Evolutionary conservation across 2,113 vertebrate genomes (phyloP), one percentile per base, ranked within the genome.

Genomic region (Beaufortia kweichowensis): DNA sequence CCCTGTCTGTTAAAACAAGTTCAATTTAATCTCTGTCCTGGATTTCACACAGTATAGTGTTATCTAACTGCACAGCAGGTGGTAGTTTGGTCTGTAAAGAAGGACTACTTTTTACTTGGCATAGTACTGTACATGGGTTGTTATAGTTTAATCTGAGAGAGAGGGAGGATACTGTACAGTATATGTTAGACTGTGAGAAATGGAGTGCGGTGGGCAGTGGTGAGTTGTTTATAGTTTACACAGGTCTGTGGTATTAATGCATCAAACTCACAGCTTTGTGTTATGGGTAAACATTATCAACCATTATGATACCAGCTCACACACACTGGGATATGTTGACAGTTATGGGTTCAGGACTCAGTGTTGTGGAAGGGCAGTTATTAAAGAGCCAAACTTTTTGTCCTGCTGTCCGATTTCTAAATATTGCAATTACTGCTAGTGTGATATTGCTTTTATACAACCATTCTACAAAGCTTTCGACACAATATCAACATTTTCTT

Each of bases 161-260:
- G 9, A 23, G 61, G 11, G 21, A 24, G 56, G 10, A 43, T 64
- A 24, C n/a, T n/a, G n/a, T n/a, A n/a, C n/a, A n/a, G n/a, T n/a
- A n/a, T n/a, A n/a, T n/a, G n/a, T n/a, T n/a, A n/a, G n/a, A n/a
- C n/a, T n/a, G n/a, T n/a, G 46, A 76, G 48, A 81, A 61, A 71
- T 33, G 57, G 59, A 65, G 75, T 29, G 68, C 66, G 68, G 48
- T 41, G 65, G 65, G 75, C 50, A 77, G 59, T 59, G n/a, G 63
- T 65, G 75, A 65, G 24, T 71, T 80, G 79, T 83, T 83, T 83
- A 85, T 64, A 78, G 65, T 78, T 70, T 82, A 76, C 57, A 82
- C 76, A 84, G 31, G 67, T 65, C 73, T 10, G 5, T 23, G 23
- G 65, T 81, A 83, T 81, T 79, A 71, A 65, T 78, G 82, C 56